Evolutionary conservation across 2,113 vertebrate genomes (phyloP).

Genomic region (Pelecanus crispus): DNA sequence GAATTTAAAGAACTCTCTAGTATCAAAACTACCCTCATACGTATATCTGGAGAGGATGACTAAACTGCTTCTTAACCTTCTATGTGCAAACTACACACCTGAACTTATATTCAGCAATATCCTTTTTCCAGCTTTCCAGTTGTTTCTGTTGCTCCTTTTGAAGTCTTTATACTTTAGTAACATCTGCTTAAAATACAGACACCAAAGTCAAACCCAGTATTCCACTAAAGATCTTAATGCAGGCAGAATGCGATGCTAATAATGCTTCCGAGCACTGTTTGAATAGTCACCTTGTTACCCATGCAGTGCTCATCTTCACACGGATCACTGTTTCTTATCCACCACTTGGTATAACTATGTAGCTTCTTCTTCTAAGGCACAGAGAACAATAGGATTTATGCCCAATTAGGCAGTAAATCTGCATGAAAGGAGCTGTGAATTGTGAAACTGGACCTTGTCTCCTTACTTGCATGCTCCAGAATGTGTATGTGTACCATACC

Average conservation of each 20-base stretch:
- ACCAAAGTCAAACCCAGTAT: background rate
- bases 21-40: background rate
- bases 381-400: background rate
- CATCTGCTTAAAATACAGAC: background rate
- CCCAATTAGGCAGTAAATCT: background rate
- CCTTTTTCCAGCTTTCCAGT: background rate
- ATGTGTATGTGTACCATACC: background rate
- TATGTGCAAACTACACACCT: background rate
- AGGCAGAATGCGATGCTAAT: background rate
- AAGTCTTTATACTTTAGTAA: background rate
- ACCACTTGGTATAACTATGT: background rate
- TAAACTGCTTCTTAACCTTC: background rate
- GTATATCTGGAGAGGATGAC: background rate
- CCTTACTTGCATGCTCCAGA: background rate
- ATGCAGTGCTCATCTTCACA: background rate
- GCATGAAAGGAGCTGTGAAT: background rate
- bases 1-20: background rate
- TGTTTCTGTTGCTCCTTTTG: background rate
- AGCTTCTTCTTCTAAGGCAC: background rate
- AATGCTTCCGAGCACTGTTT: background rate
- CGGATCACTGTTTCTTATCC: background rate
- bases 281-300: background rate
- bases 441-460: background rate
- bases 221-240: background rate
- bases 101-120: background rate